Percentiles rank a stretch among this genome's conserved stretches.
phyloP scores from a whole-genome alignment of 2,113 vertebrate genomes.

The Actenoides hombroni region DNA sequence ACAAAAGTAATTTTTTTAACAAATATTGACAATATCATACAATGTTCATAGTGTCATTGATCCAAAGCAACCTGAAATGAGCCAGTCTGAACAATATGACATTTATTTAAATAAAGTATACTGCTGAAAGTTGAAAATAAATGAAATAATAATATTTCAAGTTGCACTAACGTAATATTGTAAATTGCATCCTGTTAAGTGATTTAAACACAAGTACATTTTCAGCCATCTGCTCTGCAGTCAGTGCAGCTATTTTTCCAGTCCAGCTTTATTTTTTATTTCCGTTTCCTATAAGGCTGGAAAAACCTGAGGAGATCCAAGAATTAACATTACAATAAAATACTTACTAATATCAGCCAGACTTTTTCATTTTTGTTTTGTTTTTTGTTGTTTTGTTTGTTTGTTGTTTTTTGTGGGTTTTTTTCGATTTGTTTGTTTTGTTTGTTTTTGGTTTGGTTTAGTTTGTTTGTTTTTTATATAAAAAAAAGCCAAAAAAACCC shows the following conservation, averaged over 20 bases:
- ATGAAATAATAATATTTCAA: conserved; percentile 44
- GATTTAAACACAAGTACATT: conserved; percentile 2
- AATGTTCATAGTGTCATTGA: background rate
- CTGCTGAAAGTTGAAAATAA: conserved; percentile 40
- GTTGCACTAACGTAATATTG: conserved; percentile 38
- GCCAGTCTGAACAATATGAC: background rate
- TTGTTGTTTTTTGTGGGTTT: background rate
- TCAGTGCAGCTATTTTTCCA: background rate
- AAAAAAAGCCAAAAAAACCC: too few relatives aligned
- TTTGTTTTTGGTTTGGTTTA: too few relatives aligned
- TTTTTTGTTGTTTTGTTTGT: too few relatives aligned
- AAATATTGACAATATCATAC: background rate
- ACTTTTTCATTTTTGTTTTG: too few relatives aligned
- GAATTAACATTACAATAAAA: background rate
- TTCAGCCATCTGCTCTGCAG: background rate
- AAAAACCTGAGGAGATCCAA: background rate
- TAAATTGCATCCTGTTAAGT: conserved; percentile 36
- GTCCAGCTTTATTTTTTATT: background rate
- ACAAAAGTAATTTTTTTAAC: background rate
- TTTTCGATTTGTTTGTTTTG: too few relatives aligned
- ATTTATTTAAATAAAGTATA: conserved; percentile 38
- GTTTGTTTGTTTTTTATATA: too few relatives aligned
- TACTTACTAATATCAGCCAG: background rate
- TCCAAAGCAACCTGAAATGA: conserved; percentile 23
- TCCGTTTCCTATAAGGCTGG: background rate